Evolutionary conservation across 1,140 invertebrate species (phyloP).

Genomic region (Nautilus pompilius): DNA sequence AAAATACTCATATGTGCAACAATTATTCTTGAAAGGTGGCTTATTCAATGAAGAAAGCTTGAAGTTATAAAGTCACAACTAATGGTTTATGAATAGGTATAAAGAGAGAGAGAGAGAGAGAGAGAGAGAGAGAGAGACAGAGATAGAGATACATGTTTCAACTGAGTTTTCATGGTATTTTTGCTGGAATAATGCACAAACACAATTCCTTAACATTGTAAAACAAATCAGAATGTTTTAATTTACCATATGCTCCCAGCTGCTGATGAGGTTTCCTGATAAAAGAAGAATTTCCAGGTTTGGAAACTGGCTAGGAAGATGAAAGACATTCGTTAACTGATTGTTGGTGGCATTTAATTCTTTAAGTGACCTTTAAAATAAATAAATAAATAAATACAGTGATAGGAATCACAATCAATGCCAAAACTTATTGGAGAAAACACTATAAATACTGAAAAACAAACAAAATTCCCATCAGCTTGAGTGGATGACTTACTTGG

Average conservation of each 20-base stretch:
- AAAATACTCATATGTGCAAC: no score
- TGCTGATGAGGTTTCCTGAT: constrained; percentile 23
- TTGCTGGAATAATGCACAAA: no score
- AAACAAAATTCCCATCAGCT: background rate
- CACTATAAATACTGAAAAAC: background rate
- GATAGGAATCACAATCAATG: background rate
- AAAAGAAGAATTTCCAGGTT: constrained; percentile 27
- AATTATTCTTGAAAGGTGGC: no score
- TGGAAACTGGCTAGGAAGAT: constrained; percentile 15
- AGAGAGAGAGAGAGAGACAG: no score
- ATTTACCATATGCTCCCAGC: constrained; percentile 35
- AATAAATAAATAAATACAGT: constrained; percentile 1
- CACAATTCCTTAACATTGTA: no score
- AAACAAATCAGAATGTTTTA: no score
- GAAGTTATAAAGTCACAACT: no score
- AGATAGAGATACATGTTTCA: no score
- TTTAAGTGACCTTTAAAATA: constrained; percentile 22
- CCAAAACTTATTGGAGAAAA: background rate
- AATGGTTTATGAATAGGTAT: no score
- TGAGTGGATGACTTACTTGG: constrained; percentile 39
- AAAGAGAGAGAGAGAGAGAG: no score
- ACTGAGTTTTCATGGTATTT: no score
- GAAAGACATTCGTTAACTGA: constrained; percentile 19
- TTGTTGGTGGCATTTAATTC: constrained; percentile 30
- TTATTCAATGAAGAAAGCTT: no score